Percentiles rank a stretch among this genome's conserved stretches.
phyloP scores from a whole-genome alignment of 2,797 vertebrate genomes.

The Amblyopsis hoosieri region DNA sequence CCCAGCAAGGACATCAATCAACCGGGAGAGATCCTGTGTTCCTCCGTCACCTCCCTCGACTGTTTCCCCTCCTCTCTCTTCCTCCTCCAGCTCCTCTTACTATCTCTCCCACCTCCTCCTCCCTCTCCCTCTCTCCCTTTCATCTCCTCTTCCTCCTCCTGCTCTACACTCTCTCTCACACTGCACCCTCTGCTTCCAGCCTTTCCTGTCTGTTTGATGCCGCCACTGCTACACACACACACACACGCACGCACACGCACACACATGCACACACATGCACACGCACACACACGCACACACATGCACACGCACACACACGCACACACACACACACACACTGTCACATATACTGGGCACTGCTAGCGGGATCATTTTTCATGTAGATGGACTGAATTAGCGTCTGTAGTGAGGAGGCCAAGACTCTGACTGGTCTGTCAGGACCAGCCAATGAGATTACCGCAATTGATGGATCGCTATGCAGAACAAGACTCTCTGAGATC shows the following conservation, averaged over 20 bases:
- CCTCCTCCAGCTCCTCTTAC: no score
- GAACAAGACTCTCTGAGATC: constrained; percentile 83
- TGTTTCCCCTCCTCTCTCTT: no score
- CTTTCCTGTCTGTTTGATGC: no score
- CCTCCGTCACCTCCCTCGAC: no score
- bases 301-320: neutral
- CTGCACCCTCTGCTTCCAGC: no score
- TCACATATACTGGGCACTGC: constrained; percentile 3
- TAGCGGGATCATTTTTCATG: constrained; percentile 51
- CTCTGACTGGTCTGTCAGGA: constrained; percentile 46
- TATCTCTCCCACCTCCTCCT: no score
- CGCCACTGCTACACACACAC: neutral
- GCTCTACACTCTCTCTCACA: no score
- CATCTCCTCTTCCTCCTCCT: no score
- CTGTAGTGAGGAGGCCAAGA: constrained; percentile 49
- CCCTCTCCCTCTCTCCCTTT: no score
- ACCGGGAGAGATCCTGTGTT: no score
- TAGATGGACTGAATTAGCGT: constrained; percentile 50
- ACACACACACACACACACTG: constrained; percentile 9
- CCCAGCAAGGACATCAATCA: no score
- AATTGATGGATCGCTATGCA: constrained; percentile 91
- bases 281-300: neutral
- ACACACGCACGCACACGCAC: neutral
- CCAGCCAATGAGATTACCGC: constrained; percentile 38
- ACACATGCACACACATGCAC: no score